Percentiles rank a stretch among this genome's conserved stretches.
These are phyloP conservation scores for Plemyria rubiginata DNA, from an alignment of 2,888 invertebrate genomes.

Conservation along the genomic window DNA sequence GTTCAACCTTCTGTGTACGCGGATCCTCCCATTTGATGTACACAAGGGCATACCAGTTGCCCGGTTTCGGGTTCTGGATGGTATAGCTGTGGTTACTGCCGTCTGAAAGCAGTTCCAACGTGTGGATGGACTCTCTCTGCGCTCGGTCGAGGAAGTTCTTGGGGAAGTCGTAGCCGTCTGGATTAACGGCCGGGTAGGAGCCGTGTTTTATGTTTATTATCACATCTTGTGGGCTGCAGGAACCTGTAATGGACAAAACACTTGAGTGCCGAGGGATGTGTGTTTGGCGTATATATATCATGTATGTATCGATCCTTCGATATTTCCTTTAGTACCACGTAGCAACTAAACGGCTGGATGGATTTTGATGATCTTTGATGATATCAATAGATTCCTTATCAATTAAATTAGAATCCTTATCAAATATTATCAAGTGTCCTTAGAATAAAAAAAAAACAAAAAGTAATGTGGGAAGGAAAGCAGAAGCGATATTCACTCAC, in stretches of 20 bases:
- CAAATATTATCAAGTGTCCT: too few species aligned
- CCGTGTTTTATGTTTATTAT: slow-evolving; percentile 91
- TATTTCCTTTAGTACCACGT: too few species aligned
- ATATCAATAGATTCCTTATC: too few species aligned
- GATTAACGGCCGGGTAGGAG: slow-evolving; percentile 92
- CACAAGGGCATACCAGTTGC: slow-evolving; percentile 92
- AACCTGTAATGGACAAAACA: slow-evolving; percentile 68
- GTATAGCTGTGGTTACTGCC: slow-evolving; percentile 85
- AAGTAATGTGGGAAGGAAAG: too few species aligned
- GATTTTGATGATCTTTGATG: too few species aligned
- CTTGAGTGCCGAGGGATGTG: too few species aligned
- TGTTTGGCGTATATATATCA: too few species aligned
- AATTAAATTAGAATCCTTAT: too few species aligned
- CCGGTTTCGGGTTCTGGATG: slow-evolving; percentile 88
- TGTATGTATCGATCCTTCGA: too few species aligned
- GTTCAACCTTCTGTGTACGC: slow-evolving; percentile 88
- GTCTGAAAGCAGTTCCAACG: slow-evolving; percentile 86
- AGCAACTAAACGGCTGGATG: too few species aligned
- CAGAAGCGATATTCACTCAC: too few species aligned
- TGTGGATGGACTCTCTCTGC: slow-evolving; percentile 78
- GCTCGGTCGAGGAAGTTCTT: slow-evolving; percentile 84
- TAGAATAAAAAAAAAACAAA: too few species aligned
- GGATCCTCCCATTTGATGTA: slow-evolving; percentile 92
- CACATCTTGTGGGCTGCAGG: slow-evolving; percentile 86
- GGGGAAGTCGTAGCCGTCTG: slow-evolving; percentile 92